phyloP scores from a whole-genome alignment of 30 jellyfish, hydroid and myxozoan species.

The Mastigias papua region DNA sequence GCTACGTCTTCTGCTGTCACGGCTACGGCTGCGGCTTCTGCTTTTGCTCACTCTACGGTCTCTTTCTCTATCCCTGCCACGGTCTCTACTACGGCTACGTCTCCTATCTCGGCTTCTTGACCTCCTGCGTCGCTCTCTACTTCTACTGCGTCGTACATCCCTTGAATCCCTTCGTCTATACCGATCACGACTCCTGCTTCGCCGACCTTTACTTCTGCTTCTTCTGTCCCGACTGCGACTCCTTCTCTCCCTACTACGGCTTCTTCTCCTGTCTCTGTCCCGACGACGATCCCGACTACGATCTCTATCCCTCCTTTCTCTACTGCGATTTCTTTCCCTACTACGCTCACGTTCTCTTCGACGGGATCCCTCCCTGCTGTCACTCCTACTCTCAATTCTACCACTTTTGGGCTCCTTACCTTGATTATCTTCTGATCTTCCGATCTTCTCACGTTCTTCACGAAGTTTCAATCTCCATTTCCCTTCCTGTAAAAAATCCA shows the following conservation, averaged over 20 bases:
- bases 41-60: conserved; percentile 33
- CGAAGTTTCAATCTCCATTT: conserved; percentile 70
- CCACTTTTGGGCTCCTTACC: conserved; percentile 42
- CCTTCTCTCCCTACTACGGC: conserved; percentile 56
- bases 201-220: conserved; percentile 69
- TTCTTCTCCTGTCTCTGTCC: conserved; percentile 53
- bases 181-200: conserved; percentile 64
- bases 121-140: conserved; percentile 66
- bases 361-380: conserved; percentile 47
- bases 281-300: conserved; percentile 69
- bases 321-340: conserved; percentile 39
- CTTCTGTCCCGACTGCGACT: conserved; percentile 65
- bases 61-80: conserved; percentile 39
- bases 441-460: conserved; percentile 51
- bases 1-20: conserved; percentile 71
- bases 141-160: conserved; percentile 50
- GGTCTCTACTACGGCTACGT: conserved; percentile 82
- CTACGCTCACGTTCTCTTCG: conserved; percentile 49
- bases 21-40: conserved; percentile 70
- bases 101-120: conserved; percentile 76
- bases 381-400: conserved; percentile 44
- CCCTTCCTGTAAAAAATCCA: conserved; percentile 38
- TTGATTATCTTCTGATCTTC: conserved; percentile 9
- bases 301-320: conserved; percentile 34
- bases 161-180: conserved; percentile 53